These are phyloP conservation scores for Drosophila mulleri DNA, from an alignment of 2,888 invertebrate species.

Conservation along the genomic window DNA sequence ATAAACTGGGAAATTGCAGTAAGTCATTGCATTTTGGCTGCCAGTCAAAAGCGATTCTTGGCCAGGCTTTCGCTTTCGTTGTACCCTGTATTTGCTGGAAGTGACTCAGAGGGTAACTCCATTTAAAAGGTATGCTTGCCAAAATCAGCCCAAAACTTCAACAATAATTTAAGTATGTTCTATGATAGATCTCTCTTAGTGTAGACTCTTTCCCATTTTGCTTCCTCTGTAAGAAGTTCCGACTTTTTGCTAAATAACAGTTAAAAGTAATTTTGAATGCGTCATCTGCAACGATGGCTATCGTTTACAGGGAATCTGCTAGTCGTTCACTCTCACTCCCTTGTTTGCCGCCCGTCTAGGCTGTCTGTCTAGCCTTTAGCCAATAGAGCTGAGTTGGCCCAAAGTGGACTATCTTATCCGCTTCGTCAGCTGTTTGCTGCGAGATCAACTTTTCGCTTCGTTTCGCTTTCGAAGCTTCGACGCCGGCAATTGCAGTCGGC, in stretches of 20 bases:
- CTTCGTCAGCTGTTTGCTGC: conserved; percentile 43
- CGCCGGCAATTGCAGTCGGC: conserved; percentile 16
- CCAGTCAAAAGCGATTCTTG: conserved; percentile 46
- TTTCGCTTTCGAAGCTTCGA: conserved; percentile 6
- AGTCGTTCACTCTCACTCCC: background rate
- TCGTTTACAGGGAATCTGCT: background rate
- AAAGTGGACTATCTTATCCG: conserved; percentile 45
- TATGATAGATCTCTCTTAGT: too few species aligned
- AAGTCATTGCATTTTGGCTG: conserved; percentile 30
- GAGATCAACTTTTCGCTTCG: conserved; percentile 45
- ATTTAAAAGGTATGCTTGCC: accelerated
- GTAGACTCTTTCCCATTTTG: background rate
- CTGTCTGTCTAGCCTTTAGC: conserved; percentile 10
- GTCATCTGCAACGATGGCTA: background rate
- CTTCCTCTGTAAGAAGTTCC: background rate
- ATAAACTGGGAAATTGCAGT: conserved; percentile 28
- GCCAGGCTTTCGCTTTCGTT: conserved; percentile 46
- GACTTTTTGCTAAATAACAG: background rate
- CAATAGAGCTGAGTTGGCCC: conserved; percentile 13
- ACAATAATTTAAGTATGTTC: too few species aligned
- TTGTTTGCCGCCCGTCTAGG: conserved; percentile 5
- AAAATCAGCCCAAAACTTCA: too few species aligned
- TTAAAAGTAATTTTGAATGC: background rate
- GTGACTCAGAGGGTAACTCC: background rate
- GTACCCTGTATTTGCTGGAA: background rate